These are phyloP conservation scores for Clavelina lepadiformis DNA, from an alignment of 23 tunicate genomes.

Conservation along the genomic window DNA sequence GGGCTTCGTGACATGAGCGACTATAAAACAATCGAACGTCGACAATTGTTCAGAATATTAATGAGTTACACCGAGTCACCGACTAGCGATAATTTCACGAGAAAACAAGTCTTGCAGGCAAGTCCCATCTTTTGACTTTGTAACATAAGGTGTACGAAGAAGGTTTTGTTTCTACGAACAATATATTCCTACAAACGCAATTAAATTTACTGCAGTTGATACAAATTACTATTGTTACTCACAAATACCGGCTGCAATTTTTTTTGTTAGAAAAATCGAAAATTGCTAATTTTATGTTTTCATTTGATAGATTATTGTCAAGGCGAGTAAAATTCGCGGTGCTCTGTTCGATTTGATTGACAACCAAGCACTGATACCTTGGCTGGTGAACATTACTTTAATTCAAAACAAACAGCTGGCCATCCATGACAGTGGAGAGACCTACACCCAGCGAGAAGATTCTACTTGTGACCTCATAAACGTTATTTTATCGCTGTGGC, in stretches of 20 bases:
- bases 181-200: too few relatives aligned
- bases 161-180: too few relatives aligned
- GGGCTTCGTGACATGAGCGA: constrained; percentile 55
- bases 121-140: too few relatives aligned
- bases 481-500: constrained; percentile 3
- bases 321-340: constrained; percentile 35
- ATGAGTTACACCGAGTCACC: constrained; percentile 47
- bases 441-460: constrained; percentile 19
- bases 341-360: constrained; percentile 34
- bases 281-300: too few relatives aligned
- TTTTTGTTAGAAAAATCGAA: too few relatives aligned
- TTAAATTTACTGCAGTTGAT: too few relatives aligned
- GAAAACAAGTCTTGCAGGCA: constrained; percentile 42
- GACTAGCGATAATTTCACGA: constrained; percentile 35
- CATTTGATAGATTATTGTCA: constrained; percentile 15
- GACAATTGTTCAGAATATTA: constrained; percentile 37
- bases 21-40: constrained; percentile 27
- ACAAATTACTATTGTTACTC: too few relatives aligned
- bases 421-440: constrained; percentile 8
- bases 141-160: too few relatives aligned
- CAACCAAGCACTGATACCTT: constrained; percentile 41
- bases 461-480: constrained; percentile 7
- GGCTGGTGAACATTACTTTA: constrained; percentile 26
- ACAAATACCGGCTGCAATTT: too few relatives aligned
- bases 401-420: constrained; percentile 6